Base-by-base conservation (phyloP, 2,797 vertebrate species). In the Sebastiscus albofasciatus region DNA sequence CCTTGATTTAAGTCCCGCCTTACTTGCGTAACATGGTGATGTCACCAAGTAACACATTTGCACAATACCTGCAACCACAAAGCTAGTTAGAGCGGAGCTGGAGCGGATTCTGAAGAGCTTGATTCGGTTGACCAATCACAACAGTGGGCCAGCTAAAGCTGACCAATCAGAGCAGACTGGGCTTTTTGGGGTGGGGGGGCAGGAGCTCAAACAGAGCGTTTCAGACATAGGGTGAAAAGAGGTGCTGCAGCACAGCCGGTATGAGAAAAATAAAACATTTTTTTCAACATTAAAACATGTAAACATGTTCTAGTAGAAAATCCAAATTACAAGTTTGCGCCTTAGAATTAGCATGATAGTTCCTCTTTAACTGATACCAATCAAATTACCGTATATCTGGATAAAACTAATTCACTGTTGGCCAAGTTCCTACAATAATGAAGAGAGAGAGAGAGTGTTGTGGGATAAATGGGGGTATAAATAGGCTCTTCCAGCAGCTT, bases 391-490 rank as follows among this genome's bases (percentile, higher is more conserved):
- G 2, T 60, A 24, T n/a, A 42, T 65, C 18, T 59, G 5, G 49
- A 68, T 66, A 59, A 54, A 62, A 4, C 54, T 4, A 16, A 54
- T 62, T 54, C 20, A 34, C 3, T 7, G 14, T 46, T 52, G 69
- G 67, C 27, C 11, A 36, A 56, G 55, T 69, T 85, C 34, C 60
- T 36, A 39, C 39, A 49, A 66, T 79, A 80, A 83, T 55, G 27
- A 87, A 82, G 84, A 84, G 67, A 78, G 18, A 62, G n/a, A 42
- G 61, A 69, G 42, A 64, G 20, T 61, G 62, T 61, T 59, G 67
- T 72, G 75, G 81, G 76, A 82, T 81, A 81, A 86, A 80, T 69
- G 60, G 55, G 67, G 74, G 8, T 87, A 79, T 60, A 81, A 88
- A 90, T 80, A 83, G 52, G 22, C 26, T 74, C 49, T 65, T 75